A percentile compares a stretch with the other conserved stretches of the same genome.
phyloP scores from a whole-genome alignment of 2,888 invertebrate species.

The Miltochrista miniata region DNA sequence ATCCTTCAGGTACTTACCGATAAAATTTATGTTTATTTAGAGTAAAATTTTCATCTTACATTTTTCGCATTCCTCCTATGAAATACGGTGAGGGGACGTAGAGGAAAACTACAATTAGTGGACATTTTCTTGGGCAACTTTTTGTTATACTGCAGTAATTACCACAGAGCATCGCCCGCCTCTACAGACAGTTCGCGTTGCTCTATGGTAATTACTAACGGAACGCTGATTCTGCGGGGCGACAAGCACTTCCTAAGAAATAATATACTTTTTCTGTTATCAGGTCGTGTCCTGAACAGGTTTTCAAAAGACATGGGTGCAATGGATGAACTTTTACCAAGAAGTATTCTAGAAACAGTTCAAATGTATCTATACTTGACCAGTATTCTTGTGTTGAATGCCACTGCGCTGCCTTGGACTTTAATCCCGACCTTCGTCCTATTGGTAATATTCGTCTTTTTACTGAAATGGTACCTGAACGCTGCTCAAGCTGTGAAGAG shows the following conservation, averaged over 20 bases:
- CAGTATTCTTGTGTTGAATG: slow-evolving; percentile 68
- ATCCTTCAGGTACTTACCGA: slow-evolving; percentile 88
- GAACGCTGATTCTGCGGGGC: too few species aligned
- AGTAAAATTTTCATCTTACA: too few species aligned
- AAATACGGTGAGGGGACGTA: too few species aligned
- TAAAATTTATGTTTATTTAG: too few species aligned
- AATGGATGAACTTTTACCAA: slow-evolving; percentile 89
- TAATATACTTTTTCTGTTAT: slow-evolving; percentile 4
- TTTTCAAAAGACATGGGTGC: slow-evolving; percentile 94
- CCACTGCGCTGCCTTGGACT: slow-evolving; percentile 69
- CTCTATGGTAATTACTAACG: too few species aligned
- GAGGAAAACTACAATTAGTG: too few species aligned
- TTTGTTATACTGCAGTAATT: too few species aligned
- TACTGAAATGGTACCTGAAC: slow-evolving; percentile 87
- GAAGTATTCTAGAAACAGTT: slow-evolving; percentile 85
- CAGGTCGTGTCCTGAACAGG: slow-evolving; percentile 87
- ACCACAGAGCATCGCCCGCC: too few species aligned
- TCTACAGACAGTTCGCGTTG: too few species aligned
- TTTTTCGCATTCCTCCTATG: too few species aligned
- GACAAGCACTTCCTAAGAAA: too few species aligned
- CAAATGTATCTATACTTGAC: slow-evolving; percentile 76
- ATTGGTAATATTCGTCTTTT: slow-evolving; percentile 83
- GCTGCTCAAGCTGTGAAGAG: slow-evolving; percentile 90
- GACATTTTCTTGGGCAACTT: too few species aligned
- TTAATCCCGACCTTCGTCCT: slow-evolving; percentile 65